phyloP scores from a whole-genome alignment of 2,113 vertebrate species.

The Lagopus muta region DNA sequence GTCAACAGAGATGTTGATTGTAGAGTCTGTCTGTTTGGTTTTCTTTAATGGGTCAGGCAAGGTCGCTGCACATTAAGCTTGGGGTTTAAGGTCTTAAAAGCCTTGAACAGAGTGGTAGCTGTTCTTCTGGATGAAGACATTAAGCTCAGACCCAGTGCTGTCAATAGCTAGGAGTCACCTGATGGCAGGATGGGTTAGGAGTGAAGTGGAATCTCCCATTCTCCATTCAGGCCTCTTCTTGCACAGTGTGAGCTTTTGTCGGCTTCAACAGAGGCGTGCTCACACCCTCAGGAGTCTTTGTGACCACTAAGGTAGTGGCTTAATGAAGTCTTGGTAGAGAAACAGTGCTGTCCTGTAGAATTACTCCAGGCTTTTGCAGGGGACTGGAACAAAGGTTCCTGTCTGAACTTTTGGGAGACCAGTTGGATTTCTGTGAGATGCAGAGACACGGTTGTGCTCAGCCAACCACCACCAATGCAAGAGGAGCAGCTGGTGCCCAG shows the following conservation, averaged over 20 bases:
- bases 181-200: not conserved
- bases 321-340: too few species aligned
- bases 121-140: not conserved
- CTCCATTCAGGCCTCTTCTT: not conserved
- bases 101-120: not conserved
- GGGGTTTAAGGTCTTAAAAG: not conserved
- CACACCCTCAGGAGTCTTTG: not conserved
- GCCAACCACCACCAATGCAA: rapidly evolving
- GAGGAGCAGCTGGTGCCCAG: rapidly evolving
- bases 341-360: not conserved
- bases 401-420: not conserved
- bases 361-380: not conserved
- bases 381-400: not conserved
- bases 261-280: not conserved
- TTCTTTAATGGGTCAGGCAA: not conserved
- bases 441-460: not conserved
- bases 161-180: not conserved
- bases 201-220: not conserved
- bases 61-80: not conserved
- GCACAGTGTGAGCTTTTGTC: not conserved
- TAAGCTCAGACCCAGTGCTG: not conserved
- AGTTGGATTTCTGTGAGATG: rapidly evolving
- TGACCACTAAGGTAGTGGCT: too few species aligned
- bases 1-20: not conserved
- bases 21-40: not conserved